Percentiles rank a stretch among this genome's conserved stretches.
phyloP scores from a whole-genome alignment of 2,888 invertebrate genomes.

The Pterostichus madidus region DNA sequence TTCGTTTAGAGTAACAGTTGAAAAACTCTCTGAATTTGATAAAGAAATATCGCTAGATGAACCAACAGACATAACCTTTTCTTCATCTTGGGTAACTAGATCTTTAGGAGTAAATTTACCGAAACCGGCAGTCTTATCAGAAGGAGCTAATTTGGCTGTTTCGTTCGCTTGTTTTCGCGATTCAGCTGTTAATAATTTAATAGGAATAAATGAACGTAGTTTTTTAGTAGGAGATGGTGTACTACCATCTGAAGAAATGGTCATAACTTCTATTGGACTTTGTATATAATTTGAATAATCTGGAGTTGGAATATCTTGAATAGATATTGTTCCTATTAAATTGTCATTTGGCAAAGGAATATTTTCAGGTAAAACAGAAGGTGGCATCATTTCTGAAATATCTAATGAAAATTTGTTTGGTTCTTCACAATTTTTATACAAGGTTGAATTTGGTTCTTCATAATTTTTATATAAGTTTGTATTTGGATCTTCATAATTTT shows the following conservation, averaged over 20 bases:
- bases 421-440: conserved; percentile 2
- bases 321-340: neutral
- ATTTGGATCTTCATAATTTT: neutral
- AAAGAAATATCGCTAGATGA: conserved; percentile 24
- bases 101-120: conserved; percentile 17
- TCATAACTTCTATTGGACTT: conserved; percentile 29
- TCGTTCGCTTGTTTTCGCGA: conserved; percentile 66
- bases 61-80: conserved; percentile 12
- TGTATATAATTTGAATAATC: neutral
- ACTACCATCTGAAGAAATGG: conserved; percentile 64
- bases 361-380: conserved; percentile 54
- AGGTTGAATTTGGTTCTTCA: neutral
- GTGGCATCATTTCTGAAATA: conserved; percentile 12
- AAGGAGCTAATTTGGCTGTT: conserved; percentile 17
- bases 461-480: neutral
- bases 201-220: conserved; percentile 68
- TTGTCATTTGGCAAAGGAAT: conserved; percentile 58
- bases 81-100: conserved; percentile 9
- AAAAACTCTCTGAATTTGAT: neutral
- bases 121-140: conserved; percentile 20
- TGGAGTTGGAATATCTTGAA: conserved; percentile 47
- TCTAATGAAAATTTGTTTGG: conserved; percentile 12
- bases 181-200: conserved; percentile 69
- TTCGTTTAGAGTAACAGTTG: neutral
- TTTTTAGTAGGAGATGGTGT: conserved; percentile 68